Base-by-base conservation (phyloP, 2,797 vertebrate species). In the Danio tinwini region DNA sequence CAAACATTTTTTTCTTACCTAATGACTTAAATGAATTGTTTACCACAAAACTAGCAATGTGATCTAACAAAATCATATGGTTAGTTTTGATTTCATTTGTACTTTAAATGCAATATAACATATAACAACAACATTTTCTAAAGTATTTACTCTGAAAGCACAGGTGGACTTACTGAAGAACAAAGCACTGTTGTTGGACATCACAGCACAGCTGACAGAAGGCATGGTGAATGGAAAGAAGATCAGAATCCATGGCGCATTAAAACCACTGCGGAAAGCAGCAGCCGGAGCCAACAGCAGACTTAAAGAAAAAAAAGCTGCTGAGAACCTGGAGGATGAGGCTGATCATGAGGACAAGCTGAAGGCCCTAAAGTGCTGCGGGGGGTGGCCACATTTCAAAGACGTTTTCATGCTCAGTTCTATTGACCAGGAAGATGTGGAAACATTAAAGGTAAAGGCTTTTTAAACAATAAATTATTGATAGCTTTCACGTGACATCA, bases 331-430 rank as follows among this genome's bases (percentile, higher is more conserved):
- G 5, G 67, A 9, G 14, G 6, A 0, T 61, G 78, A 0, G 76
- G 1, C 14, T 0, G 77, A 21, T 65, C 78, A n/a, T 6, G 7
- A 1, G 11, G 45, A 11, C 3, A 37, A 77, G 74, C 85, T 92
- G 70, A 86, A 63, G 80, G 79, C 59, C 1, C 77, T 93, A 21
- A 91, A 81, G 74, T 65, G 56, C 4, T 88, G 17, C 82, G 91
- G 21, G 42, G 97, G 97, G 40, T 99, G 98, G 97, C 92, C 95
- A 0, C 87, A 88, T 88, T 99, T 99, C 87, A 95, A 90, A 85
- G 98, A 99, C 16, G 92, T 99, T 82, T 99, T 99, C 91, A 99
- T 99, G 98, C 87, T 98, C 69, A 97, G 95, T 6, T 95, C 98
- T 45, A 56, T 96, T 74, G 90, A 75, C 64, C 87, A 78, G 13